Evolutionary conservation across 1,140 invertebrate species (phyloP).

Genomic region (Polyergus mexicanus): DNA sequence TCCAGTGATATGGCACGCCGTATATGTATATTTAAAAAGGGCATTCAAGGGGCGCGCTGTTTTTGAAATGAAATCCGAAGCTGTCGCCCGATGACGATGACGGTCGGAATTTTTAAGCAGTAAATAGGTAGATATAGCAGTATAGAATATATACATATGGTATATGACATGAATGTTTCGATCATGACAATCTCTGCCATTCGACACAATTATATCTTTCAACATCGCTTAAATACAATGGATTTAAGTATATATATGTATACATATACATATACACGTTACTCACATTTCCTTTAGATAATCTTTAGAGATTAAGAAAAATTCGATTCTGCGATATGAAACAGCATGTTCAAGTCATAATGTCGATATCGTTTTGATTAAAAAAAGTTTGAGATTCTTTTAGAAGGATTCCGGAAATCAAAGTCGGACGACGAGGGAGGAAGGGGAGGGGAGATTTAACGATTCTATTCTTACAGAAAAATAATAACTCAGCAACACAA

Average conservation of each 20-base stretch:
- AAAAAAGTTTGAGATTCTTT: conserved; percentile 2
- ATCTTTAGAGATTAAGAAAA: background rate
- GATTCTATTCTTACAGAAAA: conserved; percentile 38
- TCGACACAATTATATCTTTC: background rate
- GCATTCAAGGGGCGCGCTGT: conserved; percentile 25
- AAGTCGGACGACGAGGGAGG: background rate
- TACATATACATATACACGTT: too few relatives aligned
- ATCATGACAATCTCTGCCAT: background rate
- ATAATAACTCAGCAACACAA: conserved; percentile 16
- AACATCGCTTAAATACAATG: background rate
- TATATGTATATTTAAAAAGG: conserved; percentile 54
- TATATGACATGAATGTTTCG: background rate
- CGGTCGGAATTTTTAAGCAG: conserved; percentile 44
- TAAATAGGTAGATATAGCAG: background rate
- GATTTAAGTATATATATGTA: background rate
- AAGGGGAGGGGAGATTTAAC: background rate
- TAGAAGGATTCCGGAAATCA: background rate
- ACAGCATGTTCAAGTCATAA: background rate
- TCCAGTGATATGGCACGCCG: conserved; percentile 8
- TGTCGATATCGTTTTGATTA: background rate
- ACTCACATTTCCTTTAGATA: too few relatives aligned
- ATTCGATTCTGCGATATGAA: background rate
- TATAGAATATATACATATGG: background rate
- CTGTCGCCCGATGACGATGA: conserved; percentile 52
- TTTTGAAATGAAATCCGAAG: conserved; percentile 56